Percentiles rank a stretch among this genome's conserved stretches.
These are phyloP conservation scores for Drosophila kohkoa DNA, from an alignment of 1,140 invertebrate species.

Conservation along the genomic window DNA sequence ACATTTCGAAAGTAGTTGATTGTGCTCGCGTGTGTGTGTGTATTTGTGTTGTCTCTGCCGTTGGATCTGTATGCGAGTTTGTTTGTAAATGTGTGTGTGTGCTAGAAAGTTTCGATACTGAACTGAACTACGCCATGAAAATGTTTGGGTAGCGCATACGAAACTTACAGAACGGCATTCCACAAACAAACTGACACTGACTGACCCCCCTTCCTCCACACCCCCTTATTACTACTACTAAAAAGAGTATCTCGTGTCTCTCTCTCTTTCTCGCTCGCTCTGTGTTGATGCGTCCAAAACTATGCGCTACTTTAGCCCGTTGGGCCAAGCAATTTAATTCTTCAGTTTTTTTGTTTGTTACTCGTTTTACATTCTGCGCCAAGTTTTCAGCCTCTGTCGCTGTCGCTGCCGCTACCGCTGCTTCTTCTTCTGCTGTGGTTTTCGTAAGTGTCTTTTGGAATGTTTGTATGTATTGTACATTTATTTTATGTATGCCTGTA, in stretches of 20 bases:
- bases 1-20: conserved; percentile 62
- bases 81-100: conserved; percentile 52
- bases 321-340: conserved; percentile 50
- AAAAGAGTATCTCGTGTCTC: no score
- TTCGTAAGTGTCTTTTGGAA: conserved; percentile 75
- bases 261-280: no score
- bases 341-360: conserved; percentile 22
- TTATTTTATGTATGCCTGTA: conserved; percentile 15
- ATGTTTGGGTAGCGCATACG: conserved; percentile 68
- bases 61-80: conserved; percentile 10
- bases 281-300: not conserved
- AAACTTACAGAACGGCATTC: conserved; percentile 84
- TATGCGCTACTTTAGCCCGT: conserved; percentile 66
- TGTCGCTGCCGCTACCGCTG: conserved; percentile 35
- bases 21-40: conserved; percentile 26
- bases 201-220: not conserved
- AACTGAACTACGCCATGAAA: conserved; percentile 58
- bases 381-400: conserved; percentile 49
- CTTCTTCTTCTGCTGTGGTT: conserved; percentile 54
- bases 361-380: conserved; percentile 44
- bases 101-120: conserved; percentile 75
- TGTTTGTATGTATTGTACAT: conserved; percentile 33
- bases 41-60: conserved; percentile 37
- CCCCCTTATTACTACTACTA: not conserved
- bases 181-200: conserved; percentile 60